These are phyloP conservation scores for Muntiacus reevesi DNA, from an alignment of 2,113 vertebrate species.

Conservation along the genomic window DNA sequence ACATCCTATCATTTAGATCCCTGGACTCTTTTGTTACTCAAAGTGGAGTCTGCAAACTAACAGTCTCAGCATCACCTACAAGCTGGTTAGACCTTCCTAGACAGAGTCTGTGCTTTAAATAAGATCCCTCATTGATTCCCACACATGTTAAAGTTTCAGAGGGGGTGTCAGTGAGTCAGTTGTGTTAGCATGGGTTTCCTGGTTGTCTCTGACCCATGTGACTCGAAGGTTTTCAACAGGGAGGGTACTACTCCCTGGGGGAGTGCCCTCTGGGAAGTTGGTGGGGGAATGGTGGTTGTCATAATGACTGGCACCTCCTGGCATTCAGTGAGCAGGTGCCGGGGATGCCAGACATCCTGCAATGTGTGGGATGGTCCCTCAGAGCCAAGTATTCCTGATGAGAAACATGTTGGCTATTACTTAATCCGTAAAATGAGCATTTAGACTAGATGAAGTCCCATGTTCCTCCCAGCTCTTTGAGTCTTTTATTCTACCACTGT, in stretches of 20 bases:
- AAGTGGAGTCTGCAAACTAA: neutral
- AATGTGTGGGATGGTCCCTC: neutral
- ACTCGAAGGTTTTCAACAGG: neutral
- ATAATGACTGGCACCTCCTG: neutral
- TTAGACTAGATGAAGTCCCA: neutral
- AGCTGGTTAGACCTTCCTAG: neutral
- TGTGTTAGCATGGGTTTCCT: neutral
- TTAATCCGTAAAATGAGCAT: constrained; percentile 18
- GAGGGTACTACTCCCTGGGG: neutral
- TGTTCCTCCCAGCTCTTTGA: neutral
- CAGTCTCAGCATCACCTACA: neutral
- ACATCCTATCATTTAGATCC: neutral
- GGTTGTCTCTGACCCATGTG: neutral
- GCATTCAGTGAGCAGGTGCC: neutral
- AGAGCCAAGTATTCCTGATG: neutral
- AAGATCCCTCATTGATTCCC: neutral
- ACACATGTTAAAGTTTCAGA: neutral
- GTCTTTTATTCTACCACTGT: neutral
- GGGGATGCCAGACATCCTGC: neutral
- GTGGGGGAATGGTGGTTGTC: neutral
- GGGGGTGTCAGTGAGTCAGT: neutral
- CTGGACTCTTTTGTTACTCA: neutral
- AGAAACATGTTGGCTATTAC: neutral
- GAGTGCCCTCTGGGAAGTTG: neutral
- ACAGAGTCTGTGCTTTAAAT: neutral